Conservation (phyloP, 2,113 vertebrate genomes). For the Cryptomyrus ogoouensis region DNA sequence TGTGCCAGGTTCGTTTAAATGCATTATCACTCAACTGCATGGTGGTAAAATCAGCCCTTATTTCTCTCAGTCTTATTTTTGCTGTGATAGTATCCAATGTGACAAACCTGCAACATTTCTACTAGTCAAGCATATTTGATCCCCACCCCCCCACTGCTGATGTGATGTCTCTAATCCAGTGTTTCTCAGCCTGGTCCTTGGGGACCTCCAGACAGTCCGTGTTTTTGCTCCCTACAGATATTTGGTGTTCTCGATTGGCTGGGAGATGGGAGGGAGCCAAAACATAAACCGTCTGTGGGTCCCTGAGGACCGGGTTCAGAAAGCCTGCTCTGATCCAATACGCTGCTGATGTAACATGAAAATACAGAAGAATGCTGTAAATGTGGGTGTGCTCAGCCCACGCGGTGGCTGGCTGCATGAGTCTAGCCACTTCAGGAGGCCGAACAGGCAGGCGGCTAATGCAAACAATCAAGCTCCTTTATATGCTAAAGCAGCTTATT, state of each 20-base stretch:
- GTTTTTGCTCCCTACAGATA: not conserved
- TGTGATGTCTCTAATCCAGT: not conserved
- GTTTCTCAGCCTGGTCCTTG: not conserved
- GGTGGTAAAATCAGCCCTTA: not conserved
- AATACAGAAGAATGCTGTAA: not conserved
- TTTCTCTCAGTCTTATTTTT: not conserved
- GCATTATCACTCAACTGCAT: not conserved
- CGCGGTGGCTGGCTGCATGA: not conserved
- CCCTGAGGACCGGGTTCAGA: not conserved
- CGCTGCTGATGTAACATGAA: not conserved
- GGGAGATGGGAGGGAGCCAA: not conserved
- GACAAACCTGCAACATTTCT: not conserved
- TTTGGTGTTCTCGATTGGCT: not conserved
- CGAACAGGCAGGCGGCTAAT: conserved; percentile 8
- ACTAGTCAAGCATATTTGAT: not conserved
- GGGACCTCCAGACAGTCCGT: not conserved
- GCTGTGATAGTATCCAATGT: not conserved
- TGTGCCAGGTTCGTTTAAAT: not conserved
- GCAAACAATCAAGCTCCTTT: not conserved
- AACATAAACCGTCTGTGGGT: not conserved
- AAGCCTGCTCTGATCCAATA: not conserved
- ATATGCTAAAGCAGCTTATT: not conserved
- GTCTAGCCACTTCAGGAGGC: not conserved
- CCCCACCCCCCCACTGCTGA: not conserved
- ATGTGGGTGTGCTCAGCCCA: conserved; percentile 21